Base-by-base conservation (phyloP, 1,140 invertebrate species). In the Drosophila chauvacae region DNA sequence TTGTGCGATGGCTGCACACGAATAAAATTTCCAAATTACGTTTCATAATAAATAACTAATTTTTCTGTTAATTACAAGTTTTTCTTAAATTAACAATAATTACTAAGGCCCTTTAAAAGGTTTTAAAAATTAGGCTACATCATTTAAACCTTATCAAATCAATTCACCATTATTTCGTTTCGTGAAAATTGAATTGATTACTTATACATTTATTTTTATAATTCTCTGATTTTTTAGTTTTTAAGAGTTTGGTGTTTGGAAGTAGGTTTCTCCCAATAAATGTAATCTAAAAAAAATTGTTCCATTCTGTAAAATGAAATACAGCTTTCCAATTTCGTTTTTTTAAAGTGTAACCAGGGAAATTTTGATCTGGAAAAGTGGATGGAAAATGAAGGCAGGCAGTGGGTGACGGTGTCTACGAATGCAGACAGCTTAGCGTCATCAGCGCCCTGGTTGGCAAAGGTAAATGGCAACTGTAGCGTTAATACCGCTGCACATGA, bases 401-500 rank as follows among this genome's bases (percentile, higher is more conserved):
- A 41, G 35, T 58, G 30, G 58, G 60, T 39, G 45, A 28, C 42
- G 23, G n/a, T 79, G 60, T 77, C 69, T 59, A 83, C 78, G 63
- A 60, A 68, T 77, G 64, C 62, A 81, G 81, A 75, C 79, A 63
- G 80, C 85, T 88, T 78, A 88, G 85, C 77, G 68, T 62, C 77
- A 73, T 73, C 70, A 73, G 69, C 68, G 70, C 45, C 35, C 65
- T 66, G 45, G 45, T 35, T 68, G 66, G 59, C 64, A 65, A 62
- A 77, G 74, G 74, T 77, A 77, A 76, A 76, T 76, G 60, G 68
- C 48, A 81, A 57, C 81, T 68, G 83, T 87, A 75, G 69, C 74
- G 59, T 82, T 90, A 84, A 80, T 86, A 77, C 65, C 77, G 77
- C 80, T 90, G 84, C 80, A 84, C 77, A 80, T 84, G 61, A 64